Conservation (phyloP, 2,113 vertebrate species). For the Penelope pileata region DNA sequence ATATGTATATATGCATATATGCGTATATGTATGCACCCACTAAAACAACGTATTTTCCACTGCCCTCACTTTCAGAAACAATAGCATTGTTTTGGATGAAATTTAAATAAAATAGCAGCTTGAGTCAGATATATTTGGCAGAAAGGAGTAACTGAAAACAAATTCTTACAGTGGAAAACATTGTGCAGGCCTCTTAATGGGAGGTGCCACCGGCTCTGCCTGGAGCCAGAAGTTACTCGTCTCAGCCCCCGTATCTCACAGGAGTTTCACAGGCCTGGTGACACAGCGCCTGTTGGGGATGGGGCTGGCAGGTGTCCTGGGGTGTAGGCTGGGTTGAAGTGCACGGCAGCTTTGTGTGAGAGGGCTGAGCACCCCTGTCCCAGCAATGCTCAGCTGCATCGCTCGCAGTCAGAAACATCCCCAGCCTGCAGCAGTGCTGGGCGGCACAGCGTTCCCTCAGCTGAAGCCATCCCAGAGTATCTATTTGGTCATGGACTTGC, state of each 20-base stretch:
- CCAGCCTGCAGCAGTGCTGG: neutral
- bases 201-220: neutral
- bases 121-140: neutral
- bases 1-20: neutral
- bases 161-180: neutral
- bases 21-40: neutral
- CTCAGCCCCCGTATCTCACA: neutral
- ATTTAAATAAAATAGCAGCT: neutral
- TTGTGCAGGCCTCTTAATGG: neutral
- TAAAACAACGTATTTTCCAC: neutral
- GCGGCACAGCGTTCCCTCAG: neutral
- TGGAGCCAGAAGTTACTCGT: neutral
- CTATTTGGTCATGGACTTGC: neutral
- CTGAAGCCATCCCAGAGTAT: neutral
- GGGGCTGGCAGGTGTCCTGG: fast-evolving
- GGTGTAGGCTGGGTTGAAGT: neutral
- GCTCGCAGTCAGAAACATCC: neutral
- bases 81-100: neutral
- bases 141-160: neutral
- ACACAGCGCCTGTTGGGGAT: neutral
- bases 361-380: neutral
- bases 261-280: neutral
- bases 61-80: neutral
- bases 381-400: fast-evolving
- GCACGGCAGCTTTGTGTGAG: neutral